A percentile compares a stretch with the other conserved stretches of the same genome.
Evolutionary conservation across 2,888 invertebrate genomes (phyloP).

Genomic region (Sussaba pulchella): DNA sequence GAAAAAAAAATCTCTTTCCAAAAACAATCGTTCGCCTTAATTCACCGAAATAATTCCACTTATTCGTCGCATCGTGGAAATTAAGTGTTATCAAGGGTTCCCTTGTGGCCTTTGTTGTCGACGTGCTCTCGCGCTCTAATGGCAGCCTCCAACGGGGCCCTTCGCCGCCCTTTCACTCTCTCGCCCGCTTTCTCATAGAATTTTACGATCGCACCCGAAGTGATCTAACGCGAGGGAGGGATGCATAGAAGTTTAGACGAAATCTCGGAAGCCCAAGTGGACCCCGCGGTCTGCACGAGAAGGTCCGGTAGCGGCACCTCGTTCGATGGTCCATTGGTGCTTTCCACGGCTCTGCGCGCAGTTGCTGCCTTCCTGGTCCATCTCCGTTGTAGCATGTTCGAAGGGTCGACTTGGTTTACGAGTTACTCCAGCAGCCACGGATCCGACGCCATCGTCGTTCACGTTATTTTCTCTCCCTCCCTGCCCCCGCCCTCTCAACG

Average conservation of each 20-base stretch:
- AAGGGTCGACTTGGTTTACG: slow-evolving; percentile 65
- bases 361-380: slow-evolving; percentile 51
- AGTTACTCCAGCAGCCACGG: slow-evolving; percentile 44
- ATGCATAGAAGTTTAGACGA: slow-evolving; percentile 47
- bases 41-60: slow-evolving; percentile 5
- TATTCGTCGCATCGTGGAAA: slow-evolving; percentile 22
- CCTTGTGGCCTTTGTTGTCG: slow-evolving; percentile 49
- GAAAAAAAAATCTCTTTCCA: not conserved
- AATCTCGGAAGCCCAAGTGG: too few relatives aligned
- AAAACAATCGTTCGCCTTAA: not conserved
- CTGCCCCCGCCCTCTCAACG: slow-evolving; percentile 50
- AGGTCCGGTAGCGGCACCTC: too few relatives aligned
- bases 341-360: slow-evolving; percentile 42
- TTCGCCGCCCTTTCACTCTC: too few relatives aligned
- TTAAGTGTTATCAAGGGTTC: slow-evolving; percentile 21
- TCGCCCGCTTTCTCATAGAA: slow-evolving; percentile 49
- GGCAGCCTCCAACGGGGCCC: too few relatives aligned
- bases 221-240: slow-evolving; percentile 62
- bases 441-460: slow-evolving; percentile 11
- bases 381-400: slow-evolving; percentile 16
- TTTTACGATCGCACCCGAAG: slow-evolving; percentile 62
- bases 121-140: slow-evolving; percentile 15
- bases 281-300: too few relatives aligned
- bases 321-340: slow-evolving; percentile 64
- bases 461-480: too few relatives aligned